A percentile compares a stretch with the other conserved stretches of the same genome.
phyloP scores from a whole-genome alignment of 2,888 invertebrate genomes.

The Allophyes oxyacanthae region DNA sequence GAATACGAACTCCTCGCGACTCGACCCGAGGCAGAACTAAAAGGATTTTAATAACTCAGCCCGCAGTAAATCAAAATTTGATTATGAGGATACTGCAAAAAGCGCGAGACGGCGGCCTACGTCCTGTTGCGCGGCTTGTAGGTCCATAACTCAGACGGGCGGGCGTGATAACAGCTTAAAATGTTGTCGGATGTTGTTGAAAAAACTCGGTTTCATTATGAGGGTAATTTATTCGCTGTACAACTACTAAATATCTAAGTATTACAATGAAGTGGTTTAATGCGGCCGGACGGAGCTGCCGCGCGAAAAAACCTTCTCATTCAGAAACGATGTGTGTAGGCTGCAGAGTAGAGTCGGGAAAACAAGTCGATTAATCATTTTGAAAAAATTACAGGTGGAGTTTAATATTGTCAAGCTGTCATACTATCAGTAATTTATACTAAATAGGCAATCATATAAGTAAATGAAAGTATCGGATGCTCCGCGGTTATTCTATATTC shows the following conservation, averaged over 20 bases:
- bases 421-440: too few species aligned
- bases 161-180: slow-evolving; percentile 76
- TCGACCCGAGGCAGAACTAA: slow-evolving; percentile 62
- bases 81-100: slow-evolving; percentile 78
- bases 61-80: slow-evolving; percentile 83
- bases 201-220: slow-evolving; percentile 74
- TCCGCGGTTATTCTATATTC: too few species aligned
- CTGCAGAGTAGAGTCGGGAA: slow-evolving; percentile 37
- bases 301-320: slow-evolving; percentile 63
- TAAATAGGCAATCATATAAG: too few species aligned
- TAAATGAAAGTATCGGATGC: too few species aligned
- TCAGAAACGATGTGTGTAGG: slow-evolving; percentile 67
- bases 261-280: slow-evolving; percentile 80
- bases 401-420: too few species aligned
- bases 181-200: slow-evolving; percentile 71
- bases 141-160: slow-evolving; percentile 69
- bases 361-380: slow-evolving; percentile 1
- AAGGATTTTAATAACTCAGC: slow-evolving; percentile 76
- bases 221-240: slow-evolving; percentile 74
- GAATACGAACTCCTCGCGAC: slow-evolving; percentile 52
- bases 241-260: slow-evolving; percentile 80
- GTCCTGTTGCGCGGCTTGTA: slow-evolving; percentile 39
- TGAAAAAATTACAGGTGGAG: not conserved
- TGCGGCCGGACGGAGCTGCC: slow-evolving; percentile 64
- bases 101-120: slow-evolving; percentile 50